These are phyloP conservation scores for Aproaerema taeniolella DNA, from an alignment of 2,888 invertebrate species.

Conservation along the genomic window DNA sequence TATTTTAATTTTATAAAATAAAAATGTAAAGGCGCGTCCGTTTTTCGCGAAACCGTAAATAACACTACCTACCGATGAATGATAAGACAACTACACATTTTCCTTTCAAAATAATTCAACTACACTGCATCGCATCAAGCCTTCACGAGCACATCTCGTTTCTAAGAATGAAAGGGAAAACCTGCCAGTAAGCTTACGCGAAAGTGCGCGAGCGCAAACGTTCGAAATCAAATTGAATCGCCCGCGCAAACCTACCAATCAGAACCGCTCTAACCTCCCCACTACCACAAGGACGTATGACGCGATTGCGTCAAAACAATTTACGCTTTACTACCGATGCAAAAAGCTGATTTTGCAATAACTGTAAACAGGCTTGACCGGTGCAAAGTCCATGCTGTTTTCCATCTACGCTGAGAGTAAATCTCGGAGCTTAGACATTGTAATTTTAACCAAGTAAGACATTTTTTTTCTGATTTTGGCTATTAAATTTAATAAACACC, in stretches of 20 bases:
- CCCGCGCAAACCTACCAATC: slow-evolving; percentile 56
- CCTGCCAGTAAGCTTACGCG: slow-evolving; percentile 50
- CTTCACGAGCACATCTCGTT: slow-evolving; percentile 49
- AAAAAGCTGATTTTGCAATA: slow-evolving; percentile 22
- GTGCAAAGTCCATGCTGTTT: slow-evolving; percentile 31
- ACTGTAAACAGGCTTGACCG: slow-evolving; percentile 21
- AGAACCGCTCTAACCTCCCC: slow-evolving; percentile 41
- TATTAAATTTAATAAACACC: no score
- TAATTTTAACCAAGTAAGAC: no score
- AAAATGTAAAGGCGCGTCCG: background rate
- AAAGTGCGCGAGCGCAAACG: slow-evolving; percentile 62
- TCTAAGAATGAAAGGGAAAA: slow-evolving; percentile 62
- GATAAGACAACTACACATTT: slow-evolving; percentile 25
- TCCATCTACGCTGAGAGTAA: slow-evolving; percentile 20
- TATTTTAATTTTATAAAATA: background rate
- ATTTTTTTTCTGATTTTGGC: no score
- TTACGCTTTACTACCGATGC: slow-evolving; percentile 29
- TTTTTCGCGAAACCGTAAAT: slow-evolving; percentile 3
- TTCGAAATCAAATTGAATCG: slow-evolving; percentile 59
- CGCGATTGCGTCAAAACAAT: slow-evolving; percentile 32
- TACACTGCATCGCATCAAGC: slow-evolving; percentile 35
- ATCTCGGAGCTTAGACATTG: background rate
- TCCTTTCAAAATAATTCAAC: slow-evolving; percentile 22
- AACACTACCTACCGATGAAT: slow-evolving; percentile 29
- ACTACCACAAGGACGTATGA: slow-evolving; percentile 53